Evolutionary conservation across 1,140 invertebrate species (phyloP), one percentile per base, ranked within the genome.

Genomic region (Eciton burchellii): DNA sequence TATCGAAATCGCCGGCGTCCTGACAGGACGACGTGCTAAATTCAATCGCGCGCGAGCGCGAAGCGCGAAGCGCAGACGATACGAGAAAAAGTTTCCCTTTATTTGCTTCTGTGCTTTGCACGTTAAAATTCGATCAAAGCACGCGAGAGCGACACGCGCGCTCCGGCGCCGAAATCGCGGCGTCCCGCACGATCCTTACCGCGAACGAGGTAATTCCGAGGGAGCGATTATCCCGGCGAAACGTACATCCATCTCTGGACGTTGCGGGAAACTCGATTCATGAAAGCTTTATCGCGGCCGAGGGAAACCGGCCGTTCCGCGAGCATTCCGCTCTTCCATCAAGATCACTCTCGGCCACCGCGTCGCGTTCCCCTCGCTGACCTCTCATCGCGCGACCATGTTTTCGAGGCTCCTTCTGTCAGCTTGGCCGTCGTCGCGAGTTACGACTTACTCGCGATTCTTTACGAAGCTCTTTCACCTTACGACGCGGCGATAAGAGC

Each of bases 21-120:
- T 54, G 11, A 4, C 47, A 70, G 66, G n/a, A n/a, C n/a, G n/a
- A n/a, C n/a, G 49, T 71, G 68, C 54, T 71, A 56, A 71, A 71
- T 72, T 72, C 29, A 56, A 57, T 72, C 52, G 19, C 35, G 14
- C 19, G 8, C 52, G 52, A n/a, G n/a, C 45, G 56, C n/a, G 14
- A 56, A 56, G 24, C 35, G 52, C 14, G 3, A n/a, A n/a, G n/a
- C 52, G 6, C 35, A 12, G 63, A 49, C 29, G 8, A 57, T 72
- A n/a, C 56, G 14, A n/a, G n/a, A 57, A 71, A 72, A 57, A 72
- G 1, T 72, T 71, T 41, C 49, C 29, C 54, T 72, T 72, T 12
- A 72, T 72, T 72, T 72, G 19, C 21, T 57, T 57, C 56, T 41
- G 43, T n/a, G 14, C 49, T n/a, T n/a, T n/a, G 52, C 8, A 43